phyloP scores from a whole-genome alignment of 2,113 vertebrate genomes.

The Micronisus gabar region DNA sequence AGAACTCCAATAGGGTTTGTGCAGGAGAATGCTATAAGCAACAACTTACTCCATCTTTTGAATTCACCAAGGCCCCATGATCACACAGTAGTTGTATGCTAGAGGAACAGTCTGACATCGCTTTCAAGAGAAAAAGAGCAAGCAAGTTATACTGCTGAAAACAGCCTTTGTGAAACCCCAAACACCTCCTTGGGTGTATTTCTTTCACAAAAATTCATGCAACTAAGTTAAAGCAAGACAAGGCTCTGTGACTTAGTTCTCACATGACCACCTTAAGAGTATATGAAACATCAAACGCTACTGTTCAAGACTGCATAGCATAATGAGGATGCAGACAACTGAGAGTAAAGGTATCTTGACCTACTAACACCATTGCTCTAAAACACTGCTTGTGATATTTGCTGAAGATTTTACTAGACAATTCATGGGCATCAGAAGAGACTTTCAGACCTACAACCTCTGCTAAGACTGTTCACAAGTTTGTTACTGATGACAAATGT shows the following conservation, averaged over 20 bases:
- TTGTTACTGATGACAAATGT: not conserved
- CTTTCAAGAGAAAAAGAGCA: conserved; percentile 63
- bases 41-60: conserved; percentile 86
- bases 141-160: not conserved
- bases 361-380: not conserved
- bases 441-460: not conserved
- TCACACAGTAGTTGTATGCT: conserved; percentile 94
- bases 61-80: conserved; percentile 87
- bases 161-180: not conserved
- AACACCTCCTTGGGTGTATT: rapidly evolving
- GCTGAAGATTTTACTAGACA: too few relatives aligned
- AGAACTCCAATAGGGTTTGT: rapidly evolving
- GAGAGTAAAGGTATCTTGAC: not conserved
- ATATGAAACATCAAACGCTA: rapidly evolving
- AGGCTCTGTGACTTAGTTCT: not conserved
- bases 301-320: not conserved
- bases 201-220: not conserved
- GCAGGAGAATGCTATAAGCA: not conserved
- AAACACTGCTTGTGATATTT: rapidly evolving
- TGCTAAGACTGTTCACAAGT: not conserved
- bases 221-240: not conserved
- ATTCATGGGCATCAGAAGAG: not conserved
- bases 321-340: rapidly evolving
- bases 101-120: conserved; percentile 92
- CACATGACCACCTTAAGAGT: not conserved